Evolutionary conservation across 2,113 vertebrate genomes (phyloP), one percentile per base, ranked within the genome.

Genomic region (Acrocephalus kingi): DNA sequence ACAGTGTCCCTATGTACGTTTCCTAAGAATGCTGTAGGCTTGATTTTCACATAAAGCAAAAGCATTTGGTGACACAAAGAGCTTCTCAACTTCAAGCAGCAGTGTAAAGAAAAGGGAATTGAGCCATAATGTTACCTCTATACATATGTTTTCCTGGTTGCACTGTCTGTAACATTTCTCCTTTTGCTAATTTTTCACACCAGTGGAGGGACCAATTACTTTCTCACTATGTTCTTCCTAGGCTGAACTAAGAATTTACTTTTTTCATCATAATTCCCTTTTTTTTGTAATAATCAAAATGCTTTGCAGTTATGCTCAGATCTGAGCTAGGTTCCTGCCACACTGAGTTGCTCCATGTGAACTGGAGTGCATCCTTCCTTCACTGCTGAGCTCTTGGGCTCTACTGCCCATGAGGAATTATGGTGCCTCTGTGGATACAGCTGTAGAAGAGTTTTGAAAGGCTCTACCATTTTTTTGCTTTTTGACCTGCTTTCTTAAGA

Each of bases 381-480:
- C 25, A 6, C 25, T 4, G 1, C 15, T 5, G 6, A 9, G 16
- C 30, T 87, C 52, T 39, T 69, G 41, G 37, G 23, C 51, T 86
- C 1, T 3, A 6, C 16, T 35, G 39, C 20, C 56, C 41, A 33
- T 30, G 35, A 63, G 46, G 31, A 81, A 46, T 76, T 66, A 19
- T 0, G 1, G 20, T 66, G 16, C 59, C 84, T 52, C 49, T 48
- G 9, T 45, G 22, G 31, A 10, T 54, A 20, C 0, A 0, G 28
- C 46, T 73, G 11, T n/a, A 69, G 54, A 86, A 66, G 46, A 90
- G 30, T 18, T 93, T 84, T 76, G 8, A 14, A 30, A 73, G 31
- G 8, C 41, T 80, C 18, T 41, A 27, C 20, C 2, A 2, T 12
- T 27, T 61, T 61, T 61, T 83, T 76, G 11, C 39, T 55, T 72